Conservation (phyloP, 2,888 invertebrate species). For the Eupsilia transversa region DNA sequence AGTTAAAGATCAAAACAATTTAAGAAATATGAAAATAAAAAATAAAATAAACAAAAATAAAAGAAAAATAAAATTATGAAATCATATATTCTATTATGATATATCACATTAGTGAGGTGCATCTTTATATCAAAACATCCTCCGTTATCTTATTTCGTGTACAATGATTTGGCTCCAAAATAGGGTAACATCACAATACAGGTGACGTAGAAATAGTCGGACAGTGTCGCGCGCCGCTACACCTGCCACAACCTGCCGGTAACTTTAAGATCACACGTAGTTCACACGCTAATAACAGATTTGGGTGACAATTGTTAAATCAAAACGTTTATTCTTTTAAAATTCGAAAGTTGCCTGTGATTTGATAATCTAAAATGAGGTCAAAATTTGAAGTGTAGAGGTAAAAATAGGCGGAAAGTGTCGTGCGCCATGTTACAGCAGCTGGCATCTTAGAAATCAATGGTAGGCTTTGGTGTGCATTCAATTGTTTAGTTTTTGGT, state of each 20-base stretch:
- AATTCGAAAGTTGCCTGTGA: neutral
- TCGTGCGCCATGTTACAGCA: neutral
- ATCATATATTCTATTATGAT: too few relatives aligned
- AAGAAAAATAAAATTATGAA: too few relatives aligned
- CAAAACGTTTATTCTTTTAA: neutral
- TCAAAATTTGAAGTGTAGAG: neutral
- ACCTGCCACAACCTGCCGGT: constrained; percentile 54
- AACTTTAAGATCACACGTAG: constrained; percentile 11
- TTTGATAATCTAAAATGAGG: neutral
- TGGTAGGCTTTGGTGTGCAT: too few relatives aligned
- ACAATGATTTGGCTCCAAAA: constrained; percentile 5
- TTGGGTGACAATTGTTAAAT: constrained; percentile 9
- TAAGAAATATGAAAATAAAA: too few relatives aligned
- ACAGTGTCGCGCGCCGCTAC: constrained; percentile 45
- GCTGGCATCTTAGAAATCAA: neutral
- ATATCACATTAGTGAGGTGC: neutral
- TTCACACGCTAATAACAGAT: constrained; percentile 46
- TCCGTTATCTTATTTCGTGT: neutral
- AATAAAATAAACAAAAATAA: too few relatives aligned
- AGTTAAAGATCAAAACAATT: neutral
- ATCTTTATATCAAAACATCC: neutral
- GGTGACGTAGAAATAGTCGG: constrained; percentile 51
- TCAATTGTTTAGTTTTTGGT: neutral
- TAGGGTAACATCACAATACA: constrained; percentile 38
- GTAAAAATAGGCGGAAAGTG: neutral